These are phyloP conservation scores for Leptinotarsa tumamoca DNA, from an alignment of 2,888 invertebrate species.

Conservation along the genomic window DNA sequence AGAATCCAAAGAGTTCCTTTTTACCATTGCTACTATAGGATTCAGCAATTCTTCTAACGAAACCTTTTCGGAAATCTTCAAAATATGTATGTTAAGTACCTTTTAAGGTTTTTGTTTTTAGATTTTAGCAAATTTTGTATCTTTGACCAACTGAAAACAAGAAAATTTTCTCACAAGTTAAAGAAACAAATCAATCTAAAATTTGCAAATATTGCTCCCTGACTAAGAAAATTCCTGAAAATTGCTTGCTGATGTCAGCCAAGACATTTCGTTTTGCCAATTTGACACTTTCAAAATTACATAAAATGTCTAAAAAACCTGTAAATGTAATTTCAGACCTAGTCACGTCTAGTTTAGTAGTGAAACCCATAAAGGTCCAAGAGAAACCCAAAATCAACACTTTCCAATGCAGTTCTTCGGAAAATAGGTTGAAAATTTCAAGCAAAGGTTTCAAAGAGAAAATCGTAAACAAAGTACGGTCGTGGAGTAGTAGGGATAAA, in stretches of 20 bases:
- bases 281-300: constrained; percentile 40
- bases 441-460: constrained; percentile 49
- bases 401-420: constrained; percentile 52
- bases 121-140: too few species aligned
- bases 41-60: too few species aligned
- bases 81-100: too few species aligned
- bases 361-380: constrained; percentile 44
- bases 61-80: too few species aligned
- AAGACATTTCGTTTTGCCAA: constrained; percentile 12
- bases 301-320: constrained; percentile 51
- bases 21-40: too few species aligned
- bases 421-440: constrained; percentile 49
- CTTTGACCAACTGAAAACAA: too few species aligned
- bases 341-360: constrained; percentile 39
- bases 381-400: constrained; percentile 46
- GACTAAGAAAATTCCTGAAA: not conserved
- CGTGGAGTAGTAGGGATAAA: constrained; percentile 51
- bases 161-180: too few species aligned
- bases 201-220: not conserved
- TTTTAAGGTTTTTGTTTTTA: too few species aligned
- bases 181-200: not conserved
- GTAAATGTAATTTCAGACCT: constrained; percentile 43
- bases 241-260: not conserved
- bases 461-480: constrained; percentile 51
- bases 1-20: too few species aligned